These are phyloP conservation scores for Amblyteles armatorius DNA, from an alignment of 2,888 invertebrate species.

Conservation along the genomic window DNA sequence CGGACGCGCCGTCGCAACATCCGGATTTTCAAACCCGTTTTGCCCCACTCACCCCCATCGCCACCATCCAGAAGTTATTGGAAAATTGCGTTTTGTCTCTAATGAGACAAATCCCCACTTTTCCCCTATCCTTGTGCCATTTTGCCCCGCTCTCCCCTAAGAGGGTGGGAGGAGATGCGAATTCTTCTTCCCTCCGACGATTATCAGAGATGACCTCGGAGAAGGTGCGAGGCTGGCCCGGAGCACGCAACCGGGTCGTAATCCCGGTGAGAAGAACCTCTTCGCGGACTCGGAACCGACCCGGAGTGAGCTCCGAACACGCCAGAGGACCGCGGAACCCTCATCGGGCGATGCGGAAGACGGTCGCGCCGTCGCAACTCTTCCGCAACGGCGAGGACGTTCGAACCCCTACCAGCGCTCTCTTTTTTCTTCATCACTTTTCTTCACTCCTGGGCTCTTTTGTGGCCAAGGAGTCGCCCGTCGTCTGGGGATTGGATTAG, in stretches of 20 bases:
- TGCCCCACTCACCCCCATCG: no score
- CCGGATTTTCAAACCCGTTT: no score
- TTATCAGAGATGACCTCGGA: no score
- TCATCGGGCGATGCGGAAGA: neutral
- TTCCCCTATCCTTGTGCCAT: no score
- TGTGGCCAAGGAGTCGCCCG: constrained; percentile 57
- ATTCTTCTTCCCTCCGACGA: no score
- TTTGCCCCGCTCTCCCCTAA: no score
- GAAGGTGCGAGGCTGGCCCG: constrained; percentile 16
- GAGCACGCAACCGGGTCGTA: constrained; percentile 43
- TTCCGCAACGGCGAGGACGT: neutral
- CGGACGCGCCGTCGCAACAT: neutral
- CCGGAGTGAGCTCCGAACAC: constrained; percentile 73
- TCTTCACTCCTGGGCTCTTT: constrained; percentile 57
- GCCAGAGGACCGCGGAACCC: constrained; percentile 70
- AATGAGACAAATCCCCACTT: no score
- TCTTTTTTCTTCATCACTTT: constrained; percentile 66
- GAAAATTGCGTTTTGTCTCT: no score
- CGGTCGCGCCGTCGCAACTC: constrained; percentile 43
- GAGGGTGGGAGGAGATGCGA: neutral
- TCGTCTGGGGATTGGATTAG: constrained; percentile 78
- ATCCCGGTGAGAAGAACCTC: constrained; percentile 44
- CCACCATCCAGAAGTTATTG: no score
- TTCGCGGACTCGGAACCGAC: constrained; percentile 22
- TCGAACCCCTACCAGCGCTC: constrained; percentile 46